Conservation (phyloP, 2,113 vertebrate genomes). For the Himantopus leucocephalus region DNA sequence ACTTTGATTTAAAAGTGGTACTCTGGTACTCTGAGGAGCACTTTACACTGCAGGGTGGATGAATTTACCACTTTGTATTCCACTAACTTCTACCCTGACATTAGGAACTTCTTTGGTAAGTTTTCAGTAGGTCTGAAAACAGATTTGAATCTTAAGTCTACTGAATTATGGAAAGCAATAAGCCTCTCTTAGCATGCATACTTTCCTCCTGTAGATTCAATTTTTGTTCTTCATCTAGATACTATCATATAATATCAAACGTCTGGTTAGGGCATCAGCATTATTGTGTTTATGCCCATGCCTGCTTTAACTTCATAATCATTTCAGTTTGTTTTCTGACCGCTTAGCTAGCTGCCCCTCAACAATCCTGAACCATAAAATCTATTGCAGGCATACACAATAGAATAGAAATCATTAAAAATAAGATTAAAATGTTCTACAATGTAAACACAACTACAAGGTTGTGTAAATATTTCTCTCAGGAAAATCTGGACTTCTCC, state of each 20-base stretch:
- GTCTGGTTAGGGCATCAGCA: neutral
- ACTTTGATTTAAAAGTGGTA: neutral
- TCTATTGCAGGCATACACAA: neutral
- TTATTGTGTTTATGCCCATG: accelerated
- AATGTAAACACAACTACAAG: neutral
- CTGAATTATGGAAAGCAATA: neutral
- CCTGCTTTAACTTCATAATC: neutral
- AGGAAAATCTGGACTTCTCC: neutral
- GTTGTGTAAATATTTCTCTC: neutral
- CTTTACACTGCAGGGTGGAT: neutral
- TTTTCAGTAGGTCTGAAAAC: neutral
- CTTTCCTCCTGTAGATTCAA: neutral
- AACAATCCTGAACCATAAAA: neutral
- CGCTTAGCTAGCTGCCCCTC: neutral
- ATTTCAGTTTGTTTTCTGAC: neutral
- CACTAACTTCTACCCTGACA: neutral
- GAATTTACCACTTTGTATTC: neutral
- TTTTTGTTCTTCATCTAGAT: neutral
- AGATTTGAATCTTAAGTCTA: neutral
- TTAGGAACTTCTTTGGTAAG: neutral
- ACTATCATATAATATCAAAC: neutral
- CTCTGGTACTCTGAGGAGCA: neutral
- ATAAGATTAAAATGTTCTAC: neutral
- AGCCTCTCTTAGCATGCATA: neutral
- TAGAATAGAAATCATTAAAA: neutral